These are phyloP conservation scores for Beroe ovata DNA, from an alignment of 37 sponge, comb jelly and placozoan species.

Conservation along the genomic window DNA sequence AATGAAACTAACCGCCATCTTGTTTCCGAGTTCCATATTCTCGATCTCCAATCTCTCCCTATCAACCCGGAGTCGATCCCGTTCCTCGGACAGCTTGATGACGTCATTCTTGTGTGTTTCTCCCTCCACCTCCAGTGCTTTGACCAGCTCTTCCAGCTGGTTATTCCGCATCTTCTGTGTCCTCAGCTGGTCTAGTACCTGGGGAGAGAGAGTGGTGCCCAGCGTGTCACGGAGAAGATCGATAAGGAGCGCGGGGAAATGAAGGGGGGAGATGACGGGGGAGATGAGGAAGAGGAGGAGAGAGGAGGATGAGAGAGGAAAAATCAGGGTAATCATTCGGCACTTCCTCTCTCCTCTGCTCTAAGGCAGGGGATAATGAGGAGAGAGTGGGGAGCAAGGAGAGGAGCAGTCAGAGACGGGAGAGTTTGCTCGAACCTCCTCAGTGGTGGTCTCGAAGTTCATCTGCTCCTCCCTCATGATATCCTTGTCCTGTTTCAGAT, in stretches of 20 bases:
- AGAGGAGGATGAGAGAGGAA: no score
- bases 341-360: no score
- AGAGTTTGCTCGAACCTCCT: conserved; percentile 53
- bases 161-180: conserved; percentile 39
- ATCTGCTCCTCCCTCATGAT: conserved; percentile 65
- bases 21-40: not conserved
- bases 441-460: conserved; percentile 63
- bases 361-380: no score
- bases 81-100: conserved; percentile 29
- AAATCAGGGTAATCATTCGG: not conserved
- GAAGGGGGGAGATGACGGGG: not conserved
- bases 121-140: conserved; percentile 1
- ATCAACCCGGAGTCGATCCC: not conserved
- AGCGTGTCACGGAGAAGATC: not conserved
- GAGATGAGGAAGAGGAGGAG: not conserved
- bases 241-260: not conserved
- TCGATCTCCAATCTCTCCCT: conserved; percentile 47
- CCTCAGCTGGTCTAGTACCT: conserved; percentile 45
- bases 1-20: conserved; percentile 64
- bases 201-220: not conserved
- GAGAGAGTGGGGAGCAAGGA: no score
- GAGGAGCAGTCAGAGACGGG: no score
- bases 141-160: conserved; percentile 60
- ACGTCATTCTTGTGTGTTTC: conserved; percentile 36
- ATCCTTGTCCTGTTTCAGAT: conserved; percentile 53